Conservation (phyloP, 1,140 invertebrate genomes). For the Arctopsyche grandis region DNA sequence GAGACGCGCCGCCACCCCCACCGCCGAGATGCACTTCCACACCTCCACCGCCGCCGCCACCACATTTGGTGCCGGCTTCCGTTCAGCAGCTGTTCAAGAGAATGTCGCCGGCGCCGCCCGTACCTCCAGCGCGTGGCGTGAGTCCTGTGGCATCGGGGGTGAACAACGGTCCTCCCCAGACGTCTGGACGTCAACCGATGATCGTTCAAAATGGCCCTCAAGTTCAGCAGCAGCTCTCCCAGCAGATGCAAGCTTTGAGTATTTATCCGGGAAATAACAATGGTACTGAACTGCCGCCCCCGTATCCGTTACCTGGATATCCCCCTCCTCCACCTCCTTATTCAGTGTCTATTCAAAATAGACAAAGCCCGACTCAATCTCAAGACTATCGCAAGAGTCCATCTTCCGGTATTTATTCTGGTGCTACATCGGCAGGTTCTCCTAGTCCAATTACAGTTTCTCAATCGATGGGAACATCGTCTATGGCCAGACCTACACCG, state of each 20-base stretch:
- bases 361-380: slow-evolving; percentile 85
- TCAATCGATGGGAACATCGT: slow-evolving; percentile 67
- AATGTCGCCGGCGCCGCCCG: slow-evolving; percentile 80
- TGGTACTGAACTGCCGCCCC: slow-evolving; percentile 79
- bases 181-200: slow-evolving; percentile 74
- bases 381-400: slow-evolving; percentile 82
- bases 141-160: slow-evolving; percentile 74
- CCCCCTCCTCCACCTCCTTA: slow-evolving; percentile 85
- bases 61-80: slow-evolving; percentile 68
- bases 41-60: slow-evolving; percentile 79
- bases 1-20: slow-evolving; percentile 76
- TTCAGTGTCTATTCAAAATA: slow-evolving; percentile 84
- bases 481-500: slow-evolving; percentile 78
- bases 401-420: slow-evolving; percentile 83
- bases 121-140: slow-evolving; percentile 75
- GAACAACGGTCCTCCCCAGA: slow-evolving; percentile 60
- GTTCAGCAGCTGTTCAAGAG: slow-evolving; percentile 87
- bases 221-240: slow-evolving; percentile 84
- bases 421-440: slow-evolving; percentile 80
- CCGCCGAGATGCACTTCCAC: slow-evolving; percentile 75
- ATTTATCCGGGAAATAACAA: slow-evolving; percentile 74
- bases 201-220: slow-evolving; percentile 84
- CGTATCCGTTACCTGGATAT: slow-evolving; percentile 75
- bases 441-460: slow-evolving; percentile 82
- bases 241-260: slow-evolving; percentile 87